Base-by-base conservation (phyloP, 2,113 vertebrate species). In the Coracopsis vasa region DNA sequence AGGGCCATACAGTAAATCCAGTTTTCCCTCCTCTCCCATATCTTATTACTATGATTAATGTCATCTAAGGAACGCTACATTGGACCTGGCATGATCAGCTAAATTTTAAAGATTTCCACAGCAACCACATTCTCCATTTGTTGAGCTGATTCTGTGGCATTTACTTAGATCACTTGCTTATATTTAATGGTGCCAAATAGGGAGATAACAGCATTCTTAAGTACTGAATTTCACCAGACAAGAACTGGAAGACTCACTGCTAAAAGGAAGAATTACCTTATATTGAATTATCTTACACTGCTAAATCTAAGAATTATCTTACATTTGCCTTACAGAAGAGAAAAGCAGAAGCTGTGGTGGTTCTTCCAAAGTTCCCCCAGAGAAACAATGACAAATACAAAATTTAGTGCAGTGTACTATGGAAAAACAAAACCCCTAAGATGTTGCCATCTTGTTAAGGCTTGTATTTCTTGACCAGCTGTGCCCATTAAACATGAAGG, bases 1-100 rank as follows among this genome's bases (percentile, higher is more conserved):
- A 71, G 75, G 56, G 37, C 83, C 66, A 80, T 79, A 96, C 64
- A 91, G 86, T 96, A 97, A 97, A 98, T 97, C 86, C 92, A 96
- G 90, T 47, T 73, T 95, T 89, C 61, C 19, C 88, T 92, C 73
- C 86, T 96, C 65, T 92, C 82, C 47, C 73, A 5, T 92, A 95
- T 96, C 95, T 95, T 89, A 90, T 91, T 95, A 75, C 91, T 77
- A 62, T 65, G 90, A 97, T 96, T 90, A 95, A 97, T 16, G 45
- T 91, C 94, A 95, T 74, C 66, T 72, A 85, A 77, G 80, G 67
- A 94, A 94, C n/a, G 0, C 61, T 92, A 90, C 88, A 95, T 9
- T 87, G 83, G 75, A 97, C 90, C 58, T 94, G 80, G 96, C 80
- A 81, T 91, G 89, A 95, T 88, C 72, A 89, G 53, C 83, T 79